phyloP scores from a whole-genome alignment of 1,140 invertebrate genomes.

The Ceratoteleas bidentatus region DNA sequence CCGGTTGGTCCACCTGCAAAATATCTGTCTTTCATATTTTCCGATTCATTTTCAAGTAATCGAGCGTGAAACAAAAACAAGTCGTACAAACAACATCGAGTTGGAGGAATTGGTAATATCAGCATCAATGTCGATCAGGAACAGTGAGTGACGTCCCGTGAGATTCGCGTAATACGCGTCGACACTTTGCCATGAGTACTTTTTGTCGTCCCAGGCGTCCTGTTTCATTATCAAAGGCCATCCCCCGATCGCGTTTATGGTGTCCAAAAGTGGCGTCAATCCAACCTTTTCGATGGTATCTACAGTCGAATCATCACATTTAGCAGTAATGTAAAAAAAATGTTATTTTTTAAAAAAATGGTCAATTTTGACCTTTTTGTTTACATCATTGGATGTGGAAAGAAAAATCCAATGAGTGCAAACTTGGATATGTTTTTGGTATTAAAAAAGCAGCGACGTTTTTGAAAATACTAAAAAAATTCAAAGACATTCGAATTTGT shows the following conservation, averaged over 20 bases:
- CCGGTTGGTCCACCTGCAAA: constrained; percentile 33
- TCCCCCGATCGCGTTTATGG: constrained; percentile 24
- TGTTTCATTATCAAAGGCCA: constrained; percentile 27
- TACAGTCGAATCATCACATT: background rate
- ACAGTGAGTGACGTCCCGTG: constrained; percentile 10
- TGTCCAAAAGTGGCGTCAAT: constrained; percentile 15
- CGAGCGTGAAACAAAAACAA: background rate
- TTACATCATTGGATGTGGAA: too few species aligned
- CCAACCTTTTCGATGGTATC: constrained; percentile 14
- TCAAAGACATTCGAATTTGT: too few species aligned
- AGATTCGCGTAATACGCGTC: constrained; percentile 15
- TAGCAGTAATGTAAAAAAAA: background rate
- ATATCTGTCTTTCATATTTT: background rate
- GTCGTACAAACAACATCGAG: constrained; percentile 21
- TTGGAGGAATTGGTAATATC: constrained; percentile 22
- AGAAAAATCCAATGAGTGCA: too few species aligned
- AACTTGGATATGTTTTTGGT: too few species aligned
- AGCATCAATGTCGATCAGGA: constrained; percentile 3
- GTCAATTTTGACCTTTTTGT: too few species aligned
- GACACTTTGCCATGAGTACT: constrained; percentile 21
- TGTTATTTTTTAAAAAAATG: background rate
- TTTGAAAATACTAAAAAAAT: too few species aligned
- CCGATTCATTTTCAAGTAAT: background rate
- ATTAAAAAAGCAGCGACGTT: too few species aligned
- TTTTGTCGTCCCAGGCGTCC: constrained; percentile 5